Evolutionary conservation across 2,113 vertebrate genomes (phyloP), one percentile per base, ranked within the genome.

Genomic region (Salvelinus sp.): DNA sequence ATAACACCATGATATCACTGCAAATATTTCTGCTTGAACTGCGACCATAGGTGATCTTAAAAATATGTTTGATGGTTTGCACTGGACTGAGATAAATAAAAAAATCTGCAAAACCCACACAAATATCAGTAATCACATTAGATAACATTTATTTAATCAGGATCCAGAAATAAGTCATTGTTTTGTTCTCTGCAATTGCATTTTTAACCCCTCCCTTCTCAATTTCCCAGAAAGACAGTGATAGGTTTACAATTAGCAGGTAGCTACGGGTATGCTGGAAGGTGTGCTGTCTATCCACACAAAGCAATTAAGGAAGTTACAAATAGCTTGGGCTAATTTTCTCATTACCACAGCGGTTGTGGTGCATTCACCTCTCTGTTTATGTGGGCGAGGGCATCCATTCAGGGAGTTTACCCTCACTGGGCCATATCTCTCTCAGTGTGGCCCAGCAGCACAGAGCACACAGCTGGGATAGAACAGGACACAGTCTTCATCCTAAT

Each of bases 401-500:
- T 18, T 16, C n/a, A 69, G 58, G 57, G 63, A 50, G 63, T 12
- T 60, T 66, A 44, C 3, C 20, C 69, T 5, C 62, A 79, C 38
- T 25, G 18, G 12, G 23, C n/a, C 20, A 23, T 16, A 44, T 70
- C 77, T 64, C 22, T 74, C 72, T 71, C 22, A 14, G 38, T 44
- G 38, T 44, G 38, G 54, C 23, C 23, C 48, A 58, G 23, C 2
- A 66, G 60, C 72, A 48, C 38, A 58, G 2, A 50, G 7, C 62
- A 64, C 60, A 47, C 76, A 82, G 33, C 57, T 79, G 77, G 50
- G 66, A 79, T 9, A 22, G 58, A 6, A 79, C 77, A 74, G 54
- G 54, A 74, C 78, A 75, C 38, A 10, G 22, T 54, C 69, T 75
- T 74, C 68, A 72, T 76, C 47, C 69, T 80, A 76, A 76, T 68